Percentiles rank a stretch among this genome's conserved stretches.
phyloP scores from a whole-genome alignment of 1,140 invertebrate genomes.

The Temnothorax curvispinosus region DNA sequence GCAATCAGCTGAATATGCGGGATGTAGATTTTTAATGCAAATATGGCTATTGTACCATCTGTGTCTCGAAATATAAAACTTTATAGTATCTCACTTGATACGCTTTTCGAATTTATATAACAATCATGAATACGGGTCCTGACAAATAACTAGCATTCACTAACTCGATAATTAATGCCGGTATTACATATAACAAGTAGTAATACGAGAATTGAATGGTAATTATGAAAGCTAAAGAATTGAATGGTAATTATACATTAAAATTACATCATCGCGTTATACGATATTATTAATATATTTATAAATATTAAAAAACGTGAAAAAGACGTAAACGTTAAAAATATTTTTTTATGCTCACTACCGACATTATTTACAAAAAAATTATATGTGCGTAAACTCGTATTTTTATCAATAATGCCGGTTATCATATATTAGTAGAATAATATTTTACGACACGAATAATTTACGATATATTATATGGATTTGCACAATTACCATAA shows the following conservation, averaged over 20 bases:
- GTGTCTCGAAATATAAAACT: background rate
- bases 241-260: background rate
- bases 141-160: background rate
- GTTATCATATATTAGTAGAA: background rate
- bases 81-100: background rate
- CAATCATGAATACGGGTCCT: background rate
- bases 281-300: background rate
- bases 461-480: background rate
- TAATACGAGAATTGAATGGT: background rate
- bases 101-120: background rate
- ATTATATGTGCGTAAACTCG: background rate
- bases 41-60: background rate
- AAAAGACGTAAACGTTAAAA: background rate
- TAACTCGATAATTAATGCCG: background rate
- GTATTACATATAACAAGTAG: background rate
- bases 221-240: background rate
- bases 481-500: background rate
- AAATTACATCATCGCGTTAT: background rate
- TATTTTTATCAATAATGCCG: background rate
- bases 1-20: background rate
- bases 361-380: background rate
- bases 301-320: background rate
- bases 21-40: background rate
- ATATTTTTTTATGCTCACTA: background rate
- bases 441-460: background rate